phyloP scores from a whole-genome alignment of 2,797 vertebrate species.

The Vultur gryphus region DNA sequence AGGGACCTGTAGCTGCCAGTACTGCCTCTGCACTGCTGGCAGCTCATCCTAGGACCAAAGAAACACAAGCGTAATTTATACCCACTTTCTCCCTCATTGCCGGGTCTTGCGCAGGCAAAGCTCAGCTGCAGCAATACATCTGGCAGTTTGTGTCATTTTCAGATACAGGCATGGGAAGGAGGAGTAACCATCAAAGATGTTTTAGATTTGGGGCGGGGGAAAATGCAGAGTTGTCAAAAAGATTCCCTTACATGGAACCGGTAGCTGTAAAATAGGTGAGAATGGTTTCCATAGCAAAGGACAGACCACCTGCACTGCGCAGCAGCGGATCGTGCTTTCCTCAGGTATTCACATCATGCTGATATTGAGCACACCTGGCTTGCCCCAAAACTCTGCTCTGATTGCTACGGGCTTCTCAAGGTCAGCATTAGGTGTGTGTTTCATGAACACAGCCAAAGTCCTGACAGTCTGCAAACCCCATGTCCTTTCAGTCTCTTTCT shows the following conservation, averaged over 20 bases:
- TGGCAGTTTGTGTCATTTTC: background rate
- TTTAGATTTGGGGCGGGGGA: background rate
- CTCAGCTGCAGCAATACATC: background rate
- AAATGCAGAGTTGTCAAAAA: background rate
- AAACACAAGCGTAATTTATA: background rate
- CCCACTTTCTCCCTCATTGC: background rate
- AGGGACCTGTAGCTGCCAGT: background rate
- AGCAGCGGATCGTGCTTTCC: background rate
- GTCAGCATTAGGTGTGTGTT: background rate
- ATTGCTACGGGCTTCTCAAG: background rate
- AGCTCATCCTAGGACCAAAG: constrained; percentile 47
- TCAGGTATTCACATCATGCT: background rate
- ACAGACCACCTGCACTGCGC: background rate
- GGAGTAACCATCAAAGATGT: background rate
- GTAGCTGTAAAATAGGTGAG: background rate
- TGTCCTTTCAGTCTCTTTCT: background rate
- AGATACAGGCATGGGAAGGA: background rate
- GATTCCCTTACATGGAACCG: background rate
- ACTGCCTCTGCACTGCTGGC: background rate
- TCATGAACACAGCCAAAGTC: background rate
- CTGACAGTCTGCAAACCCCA: background rate
- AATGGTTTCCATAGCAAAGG: background rate
- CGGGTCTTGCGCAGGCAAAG: background rate
- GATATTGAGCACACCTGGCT: background rate
- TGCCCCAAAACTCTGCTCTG: background rate